Percentiles rank a stretch among this genome's conserved stretches.
phyloP scores from a whole-genome alignment of 2,888 invertebrate species.

The Cylindroiulus punctatus region DNA sequence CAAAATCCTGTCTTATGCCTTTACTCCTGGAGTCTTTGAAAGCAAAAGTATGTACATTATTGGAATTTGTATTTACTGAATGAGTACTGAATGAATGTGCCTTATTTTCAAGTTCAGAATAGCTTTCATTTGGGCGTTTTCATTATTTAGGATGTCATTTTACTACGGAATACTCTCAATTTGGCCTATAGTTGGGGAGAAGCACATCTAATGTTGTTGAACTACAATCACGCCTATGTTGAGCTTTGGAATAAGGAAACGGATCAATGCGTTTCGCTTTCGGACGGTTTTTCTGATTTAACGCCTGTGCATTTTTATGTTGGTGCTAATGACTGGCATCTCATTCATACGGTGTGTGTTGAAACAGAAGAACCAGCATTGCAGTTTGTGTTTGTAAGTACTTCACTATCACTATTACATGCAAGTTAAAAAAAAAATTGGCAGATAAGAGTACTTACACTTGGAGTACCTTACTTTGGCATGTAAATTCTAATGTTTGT shows the following conservation, averaged over 20 bases:
- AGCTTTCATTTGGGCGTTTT: neutral
- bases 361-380: conserved; percentile 1
- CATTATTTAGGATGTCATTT: conserved; percentile 44
- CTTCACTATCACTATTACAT: neutral
- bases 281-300: conserved; percentile 3
- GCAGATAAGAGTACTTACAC: no score
- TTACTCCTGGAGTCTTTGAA: neutral
- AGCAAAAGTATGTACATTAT: neutral
- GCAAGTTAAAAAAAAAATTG: neutral
- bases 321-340: conserved; percentile 44
- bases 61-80: no score
- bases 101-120: neutral
- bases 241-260: neutral
- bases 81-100: neutral
- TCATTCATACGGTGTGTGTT: neutral
- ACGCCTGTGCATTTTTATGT: conserved; percentile 31
- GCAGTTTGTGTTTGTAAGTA: conserved; percentile 36
- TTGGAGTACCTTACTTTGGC: no score
- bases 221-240: neutral
- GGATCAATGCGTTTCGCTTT: neutral
- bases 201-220: neutral
- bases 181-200: conserved; percentile 35
- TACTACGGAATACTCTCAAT: conserved; percentile 43
- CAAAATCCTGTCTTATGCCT: neutral
- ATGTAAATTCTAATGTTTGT: no score